Conservation (phyloP, 2,113 vertebrate species). For the Lepisosteus oculatus region DNA sequence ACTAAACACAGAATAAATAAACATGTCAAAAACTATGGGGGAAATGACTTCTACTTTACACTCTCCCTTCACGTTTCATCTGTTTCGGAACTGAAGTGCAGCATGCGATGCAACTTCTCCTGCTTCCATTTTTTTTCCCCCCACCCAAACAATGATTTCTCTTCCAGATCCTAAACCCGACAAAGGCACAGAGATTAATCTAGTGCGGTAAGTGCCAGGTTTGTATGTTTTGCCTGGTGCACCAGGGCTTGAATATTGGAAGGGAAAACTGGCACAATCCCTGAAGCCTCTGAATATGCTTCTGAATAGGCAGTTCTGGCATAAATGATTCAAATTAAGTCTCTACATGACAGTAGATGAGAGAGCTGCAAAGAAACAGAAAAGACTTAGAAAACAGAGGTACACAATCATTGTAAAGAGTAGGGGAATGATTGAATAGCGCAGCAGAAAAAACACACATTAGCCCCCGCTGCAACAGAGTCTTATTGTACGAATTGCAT, state of each 20-base stretch:
- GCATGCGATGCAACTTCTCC: neutral
- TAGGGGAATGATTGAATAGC: too few species aligned
- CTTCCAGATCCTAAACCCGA: neutral
- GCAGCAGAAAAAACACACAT: too few species aligned
- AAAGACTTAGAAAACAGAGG: neutral
- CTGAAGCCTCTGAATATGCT: neutral
- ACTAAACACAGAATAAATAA: neutral
- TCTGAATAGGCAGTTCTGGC: neutral
- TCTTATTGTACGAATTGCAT: too few species aligned
- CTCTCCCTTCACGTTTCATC: neutral
- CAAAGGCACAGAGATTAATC: neutral
- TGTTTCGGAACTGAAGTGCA: neutral
- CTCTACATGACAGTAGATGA: neutral
- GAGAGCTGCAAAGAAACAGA: neutral
- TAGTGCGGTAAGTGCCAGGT: neutral
- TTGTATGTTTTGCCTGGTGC: neutral
- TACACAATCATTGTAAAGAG: neutral
- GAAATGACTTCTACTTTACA: neutral
- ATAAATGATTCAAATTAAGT: neutral
- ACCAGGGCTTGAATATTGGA: neutral
- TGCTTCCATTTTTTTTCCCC: neutral
- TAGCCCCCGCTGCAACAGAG: too few species aligned
- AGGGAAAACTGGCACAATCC: neutral
- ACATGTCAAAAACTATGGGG: slow-evolving; percentile 13
- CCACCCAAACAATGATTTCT: neutral